Evolutionary conservation across 64 coral and sea anemone species (phyloP).

Genomic region (Stichodactyla mertensii): DNA sequence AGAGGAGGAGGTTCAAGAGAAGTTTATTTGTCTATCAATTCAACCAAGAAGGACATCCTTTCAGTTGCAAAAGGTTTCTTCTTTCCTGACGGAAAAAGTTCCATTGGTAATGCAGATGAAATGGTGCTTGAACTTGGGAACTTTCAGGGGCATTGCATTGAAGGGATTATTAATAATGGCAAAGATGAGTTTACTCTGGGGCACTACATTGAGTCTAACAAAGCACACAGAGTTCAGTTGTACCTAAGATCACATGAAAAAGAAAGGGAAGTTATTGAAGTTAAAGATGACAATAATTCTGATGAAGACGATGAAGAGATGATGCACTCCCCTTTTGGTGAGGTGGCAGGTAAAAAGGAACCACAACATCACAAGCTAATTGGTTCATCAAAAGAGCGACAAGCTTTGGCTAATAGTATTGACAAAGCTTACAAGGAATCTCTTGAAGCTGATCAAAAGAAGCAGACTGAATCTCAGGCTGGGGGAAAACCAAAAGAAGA

Average conservation of each 20-base stretch:
- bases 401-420: background rate
- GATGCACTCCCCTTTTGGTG: constrained; percentile 2
- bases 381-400: constrained; percentile 11
- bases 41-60: constrained; percentile 1
- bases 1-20: constrained; percentile 8
- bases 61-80: constrained; percentile 14
- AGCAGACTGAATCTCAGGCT: background rate
- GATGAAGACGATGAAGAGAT: constrained; percentile 12
- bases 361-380: background rate
- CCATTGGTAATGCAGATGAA: constrained; percentile 2
- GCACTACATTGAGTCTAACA: constrained; percentile 24
- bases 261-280: constrained; percentile 1
- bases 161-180: background rate
- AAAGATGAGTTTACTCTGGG: constrained; percentile 10
- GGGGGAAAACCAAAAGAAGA: background rate
- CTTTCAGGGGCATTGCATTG: constrained; percentile 6
- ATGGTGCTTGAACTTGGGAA: constrained; percentile 11
- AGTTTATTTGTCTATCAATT: background rate
- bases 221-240: constrained; percentile 15
- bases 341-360: background rate
- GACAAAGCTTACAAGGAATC: background rate
- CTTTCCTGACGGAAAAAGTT: constrained; percentile 11
- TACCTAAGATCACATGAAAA: constrained; percentile 19
- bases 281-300: background rate
- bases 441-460: constrained; percentile 3